Evolutionary conservation across 37 sponge, comb jelly and placozoan genomes (phyloP), one percentile per base, ranked within the genome.

Genomic region (Dysidea cf. avara): DNA sequence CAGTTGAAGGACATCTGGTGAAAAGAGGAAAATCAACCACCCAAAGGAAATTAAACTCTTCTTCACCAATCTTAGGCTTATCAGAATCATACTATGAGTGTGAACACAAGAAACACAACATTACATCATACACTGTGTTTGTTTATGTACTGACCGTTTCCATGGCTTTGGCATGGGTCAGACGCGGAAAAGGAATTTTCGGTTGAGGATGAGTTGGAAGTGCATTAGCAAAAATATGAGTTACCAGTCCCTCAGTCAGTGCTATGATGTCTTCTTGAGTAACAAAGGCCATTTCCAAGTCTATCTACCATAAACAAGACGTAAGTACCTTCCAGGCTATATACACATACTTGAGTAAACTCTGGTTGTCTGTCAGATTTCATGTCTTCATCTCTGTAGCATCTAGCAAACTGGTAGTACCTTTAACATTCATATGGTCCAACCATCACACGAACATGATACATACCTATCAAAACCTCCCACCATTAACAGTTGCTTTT

Each of bases 391-490:
- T 96, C 93, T 61, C 96, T 72, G 56, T 92, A 96, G 70, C 96
- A 96, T 66, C 90, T 86, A 48, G 96, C 93, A 82, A 96, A 81
- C 77, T 96, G 96, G 60, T 92, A 96, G 61, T 96, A 96, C n/a
- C n/a, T n/a, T n/a, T n/a, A n/a, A n/a, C n/a, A n/a, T n/a, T n/a
- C n/a, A n/a, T n/a, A n/a, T n/a, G n/a, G n/a, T n/a, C n/a, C n/a
- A n/a, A n/a, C n/a, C n/a, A n/a, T n/a, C n/a, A n/a, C n/a, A n/a
- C n/a, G n/a, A n/a, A n/a, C n/a, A n/a, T n/a, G n/a, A n/a, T n/a
- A n/a, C n/a, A n/a, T n/a, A n/a, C 22, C 87, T 68, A 55, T 95
- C 96, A 46, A 95, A 46, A 50, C 94, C 94, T 34, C 86, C 86
- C 35, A 92, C 94, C 96, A 96, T 92, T 49, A 96, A 66, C 11